A percentile compares a stretch with the other conserved stretches of the same genome.
These are phyloP conservation scores for Trichechus manatus DNA, from an alignment of 2,113 vertebrate species.

Conservation along the genomic window DNA sequence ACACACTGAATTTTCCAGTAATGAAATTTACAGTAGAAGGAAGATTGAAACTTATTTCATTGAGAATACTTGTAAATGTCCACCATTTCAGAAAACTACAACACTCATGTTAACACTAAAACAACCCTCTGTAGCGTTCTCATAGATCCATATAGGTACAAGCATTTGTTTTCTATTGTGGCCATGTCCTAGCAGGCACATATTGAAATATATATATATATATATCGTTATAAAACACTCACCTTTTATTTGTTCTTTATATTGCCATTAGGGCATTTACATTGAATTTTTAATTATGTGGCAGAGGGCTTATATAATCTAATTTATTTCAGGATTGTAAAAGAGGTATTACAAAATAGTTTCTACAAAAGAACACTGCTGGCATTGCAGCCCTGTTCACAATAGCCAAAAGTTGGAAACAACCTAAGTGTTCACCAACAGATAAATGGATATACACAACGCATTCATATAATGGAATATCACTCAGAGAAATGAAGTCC, in stretches of 20 bases:
- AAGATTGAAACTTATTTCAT: not conserved
- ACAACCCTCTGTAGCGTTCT: not conserved
- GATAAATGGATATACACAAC: too few species aligned
- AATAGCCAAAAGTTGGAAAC: too few species aligned
- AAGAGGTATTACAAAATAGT: not conserved
- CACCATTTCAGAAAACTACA: conserved; percentile 1
- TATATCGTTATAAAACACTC: not conserved
- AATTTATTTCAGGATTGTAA: conserved; percentile 23
- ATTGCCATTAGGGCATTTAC: not conserved
- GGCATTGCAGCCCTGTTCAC: too few species aligned
- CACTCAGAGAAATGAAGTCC: too few species aligned
- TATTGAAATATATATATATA: not conserved
- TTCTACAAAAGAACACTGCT: too few species aligned
- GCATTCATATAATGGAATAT: too few species aligned
- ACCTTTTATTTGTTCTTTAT: conserved; percentile 9
- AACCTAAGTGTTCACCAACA: too few species aligned
- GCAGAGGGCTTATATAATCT: not conserved
- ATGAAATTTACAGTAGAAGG: not conserved
- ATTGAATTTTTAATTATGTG: not conserved
- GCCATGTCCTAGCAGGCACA: not conserved
- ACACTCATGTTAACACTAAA: not conserved
- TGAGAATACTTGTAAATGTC: not conserved
- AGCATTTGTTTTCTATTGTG: not conserved
- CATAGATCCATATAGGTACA: too few species aligned
- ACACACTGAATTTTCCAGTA: not conserved